Base-by-base conservation (phyloP, 2,113 vertebrate species). In the Oenanthe oenanthe region DNA sequence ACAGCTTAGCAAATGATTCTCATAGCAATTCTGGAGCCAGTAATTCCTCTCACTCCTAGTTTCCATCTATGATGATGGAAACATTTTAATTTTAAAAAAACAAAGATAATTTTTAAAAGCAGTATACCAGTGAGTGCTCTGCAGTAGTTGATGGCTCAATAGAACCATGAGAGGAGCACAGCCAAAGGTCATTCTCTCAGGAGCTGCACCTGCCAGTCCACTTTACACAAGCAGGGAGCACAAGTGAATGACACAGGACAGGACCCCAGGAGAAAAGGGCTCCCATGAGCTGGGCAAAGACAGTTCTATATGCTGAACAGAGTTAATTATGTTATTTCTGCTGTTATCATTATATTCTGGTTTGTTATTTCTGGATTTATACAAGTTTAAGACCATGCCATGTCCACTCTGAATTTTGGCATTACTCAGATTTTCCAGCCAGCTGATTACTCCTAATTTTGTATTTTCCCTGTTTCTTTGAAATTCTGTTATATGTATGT, bases 221-320 rank as follows among this genome's bases (percentile, higher is more conserved):
- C 17, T 28, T 51, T 16, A 56, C 21, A 20, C 0, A 0, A 34
- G 25, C 40, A 72, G 58, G 75, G 11, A 65, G 65, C 0, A 1
- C 2, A 5, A 71, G 13, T 10, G 13, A 85, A 51, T 6, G 21
- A 25, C 8, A 29, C 4, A 16, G 7, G 24, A n/a, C 36, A 62
- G 22, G 19, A 38, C 1, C 7, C 17, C 4, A 32, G 25, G 24
- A 53, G 15, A 54, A 45, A 73, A 79, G 28, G 12, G 9, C 4
- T 68, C 15, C 58, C 25, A 13, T 16, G 4, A 51, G 31, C 12
- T 34, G 22, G 31, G 72, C 29, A 89, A 50, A 86, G 36, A n/a
- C 2, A 3, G 17, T 4, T 77, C 36, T 42, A 43, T 14, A 3
- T 1, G 1, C 0, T 32, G 34, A 81, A 12, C 2, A 1, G 10